phyloP scores from a whole-genome alignment of 2,113 vertebrate species.

The Dryoscopus gambensis region DNA sequence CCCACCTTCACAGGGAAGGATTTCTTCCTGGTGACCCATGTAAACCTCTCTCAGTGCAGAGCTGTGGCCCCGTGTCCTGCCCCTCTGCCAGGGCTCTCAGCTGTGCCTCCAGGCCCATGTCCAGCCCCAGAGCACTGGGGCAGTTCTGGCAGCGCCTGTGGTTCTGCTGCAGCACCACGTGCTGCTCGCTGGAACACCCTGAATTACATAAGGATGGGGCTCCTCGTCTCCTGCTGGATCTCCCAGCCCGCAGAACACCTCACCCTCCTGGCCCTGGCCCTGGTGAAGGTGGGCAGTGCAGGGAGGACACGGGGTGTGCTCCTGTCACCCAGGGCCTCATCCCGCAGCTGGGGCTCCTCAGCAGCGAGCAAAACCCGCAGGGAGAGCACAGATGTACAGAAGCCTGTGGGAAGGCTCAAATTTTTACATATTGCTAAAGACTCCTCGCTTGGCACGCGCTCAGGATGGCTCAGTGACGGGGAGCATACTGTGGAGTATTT shows the following conservation, averaged over 20 bases:
- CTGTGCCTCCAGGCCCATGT: rapidly evolving
- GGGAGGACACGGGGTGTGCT: rapidly evolving
- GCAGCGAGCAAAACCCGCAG: not conserved
- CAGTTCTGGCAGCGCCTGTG: not conserved
- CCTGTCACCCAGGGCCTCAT: not conserved
- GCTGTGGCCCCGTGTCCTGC: not conserved
- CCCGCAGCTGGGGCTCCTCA: not conserved
- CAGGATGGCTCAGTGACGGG: not conserved
- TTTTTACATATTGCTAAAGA: conserved; percentile 6
- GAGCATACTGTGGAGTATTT: not conserved
- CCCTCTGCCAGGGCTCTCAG: not conserved
- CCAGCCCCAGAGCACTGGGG: not conserved
- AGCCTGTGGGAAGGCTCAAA: conserved; percentile 24
- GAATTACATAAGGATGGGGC: rapidly evolving
- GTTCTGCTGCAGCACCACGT: not conserved
- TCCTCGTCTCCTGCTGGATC: not conserved
- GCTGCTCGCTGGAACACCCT: not conserved
- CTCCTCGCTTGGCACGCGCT: not conserved
- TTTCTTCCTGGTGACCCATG: rapidly evolving
- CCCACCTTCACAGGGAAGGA: not conserved
- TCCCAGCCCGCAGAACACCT: not conserved
- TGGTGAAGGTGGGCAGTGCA: rapidly evolving
- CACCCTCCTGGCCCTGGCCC: not conserved
- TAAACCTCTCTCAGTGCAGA: rapidly evolving
- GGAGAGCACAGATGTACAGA: conserved; percentile 1